phyloP scores from a whole-genome alignment of 2,113 vertebrate genomes.

The Tychaedon coryphoeus region DNA sequence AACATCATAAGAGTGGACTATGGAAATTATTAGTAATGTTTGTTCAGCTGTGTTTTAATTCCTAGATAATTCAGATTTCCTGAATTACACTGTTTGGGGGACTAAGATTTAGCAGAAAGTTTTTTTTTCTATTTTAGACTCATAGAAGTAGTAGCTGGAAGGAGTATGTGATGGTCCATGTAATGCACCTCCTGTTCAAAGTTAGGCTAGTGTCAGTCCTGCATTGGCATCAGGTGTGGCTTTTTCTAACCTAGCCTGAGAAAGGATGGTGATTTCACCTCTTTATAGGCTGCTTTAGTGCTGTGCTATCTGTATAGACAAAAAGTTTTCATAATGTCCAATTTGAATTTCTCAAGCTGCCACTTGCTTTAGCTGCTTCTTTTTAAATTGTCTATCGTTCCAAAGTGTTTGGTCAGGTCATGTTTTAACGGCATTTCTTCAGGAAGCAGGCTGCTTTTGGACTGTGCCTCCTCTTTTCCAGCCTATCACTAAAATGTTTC shows the following conservation, averaged over 20 bases:
- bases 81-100: not conserved
- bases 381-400: not conserved
- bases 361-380: not conserved
- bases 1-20: not conserved
- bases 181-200: not conserved
- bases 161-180: not conserved
- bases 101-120: not conserved
- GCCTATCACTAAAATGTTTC: not conserved
- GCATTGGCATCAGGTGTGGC: not conserved
- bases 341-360: not conserved
- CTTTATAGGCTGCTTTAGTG: not conserved
- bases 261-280: not conserved
- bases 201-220: not conserved
- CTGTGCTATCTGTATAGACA: not conserved
- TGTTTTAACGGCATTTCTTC: not conserved
- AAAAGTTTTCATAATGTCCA: not conserved
- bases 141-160: not conserved
- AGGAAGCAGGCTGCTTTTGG: not conserved
- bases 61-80: not conserved
- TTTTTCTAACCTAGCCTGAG: not conserved
- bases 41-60: not conserved
- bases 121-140: not conserved
- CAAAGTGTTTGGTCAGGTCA: not conserved
- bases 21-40: not conserved
- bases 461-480: not conserved